Conservation (phyloP, 2,797 vertebrate species). For the Xenopus petersii region DNA sequence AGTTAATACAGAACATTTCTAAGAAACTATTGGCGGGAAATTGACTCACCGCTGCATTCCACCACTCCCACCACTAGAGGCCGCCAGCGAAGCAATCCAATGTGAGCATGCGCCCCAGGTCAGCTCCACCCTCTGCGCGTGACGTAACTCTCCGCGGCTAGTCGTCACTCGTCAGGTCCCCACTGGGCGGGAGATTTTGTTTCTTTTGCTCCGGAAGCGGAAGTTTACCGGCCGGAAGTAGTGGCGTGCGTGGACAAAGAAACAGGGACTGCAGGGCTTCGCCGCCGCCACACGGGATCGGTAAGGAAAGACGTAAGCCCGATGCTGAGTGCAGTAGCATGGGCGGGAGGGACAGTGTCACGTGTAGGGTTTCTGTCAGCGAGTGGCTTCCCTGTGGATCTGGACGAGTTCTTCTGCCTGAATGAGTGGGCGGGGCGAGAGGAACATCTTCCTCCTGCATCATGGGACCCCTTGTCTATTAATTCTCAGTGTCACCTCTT, state of each 20-base stretch:
- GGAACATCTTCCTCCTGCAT: no score
- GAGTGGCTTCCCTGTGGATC: no score
- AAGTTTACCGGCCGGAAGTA: slow-evolving; percentile 18
- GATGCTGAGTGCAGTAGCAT: background rate
- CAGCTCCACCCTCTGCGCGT: background rate
- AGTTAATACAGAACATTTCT: no score
- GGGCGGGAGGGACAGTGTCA: no score
- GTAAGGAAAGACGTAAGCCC: background rate
- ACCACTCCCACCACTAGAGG: background rate
- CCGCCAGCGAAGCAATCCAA: background rate
- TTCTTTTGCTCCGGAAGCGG: slow-evolving; percentile 22
- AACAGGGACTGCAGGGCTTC: no score
- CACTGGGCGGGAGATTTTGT: background rate
- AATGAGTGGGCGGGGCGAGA: no score
- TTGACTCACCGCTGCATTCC: background rate
- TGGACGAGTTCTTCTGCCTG: no score
- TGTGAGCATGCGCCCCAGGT: background rate
- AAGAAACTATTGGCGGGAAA: no score
- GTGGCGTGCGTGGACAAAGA: background rate
- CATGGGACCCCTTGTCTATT: no score
- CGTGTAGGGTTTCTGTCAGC: no score
- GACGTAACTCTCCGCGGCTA: background rate
- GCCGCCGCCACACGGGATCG: slow-evolving; percentile 32
- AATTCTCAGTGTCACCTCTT: no score
- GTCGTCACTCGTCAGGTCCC: no score